These are phyloP conservation scores for Bembecia ichneumoniformis DNA, from an alignment of 2,888 invertebrate species.

Conservation along the genomic window DNA sequence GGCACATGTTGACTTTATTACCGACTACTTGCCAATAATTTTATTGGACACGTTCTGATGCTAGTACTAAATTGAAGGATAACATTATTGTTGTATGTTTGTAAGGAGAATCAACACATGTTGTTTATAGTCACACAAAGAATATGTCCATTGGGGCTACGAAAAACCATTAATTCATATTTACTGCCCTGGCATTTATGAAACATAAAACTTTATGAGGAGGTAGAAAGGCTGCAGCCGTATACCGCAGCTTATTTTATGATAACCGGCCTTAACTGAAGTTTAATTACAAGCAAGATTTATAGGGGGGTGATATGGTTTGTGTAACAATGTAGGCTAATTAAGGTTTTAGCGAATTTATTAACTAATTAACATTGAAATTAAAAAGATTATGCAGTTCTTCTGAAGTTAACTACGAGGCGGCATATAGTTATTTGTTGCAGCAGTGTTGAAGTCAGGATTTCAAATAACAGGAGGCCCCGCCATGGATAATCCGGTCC, in stretches of 20 bases:
- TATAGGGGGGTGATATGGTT: conserved; percentile 17
- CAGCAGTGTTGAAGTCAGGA: too few relatives aligned
- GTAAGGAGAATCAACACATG: conserved; percentile 29
- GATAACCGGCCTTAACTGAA: conserved; percentile 47
- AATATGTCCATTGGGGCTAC: conserved; percentile 40
- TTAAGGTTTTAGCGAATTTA: conserved; percentile 19
- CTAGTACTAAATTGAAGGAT: too few relatives aligned
- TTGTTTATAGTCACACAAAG: conserved; percentile 32
- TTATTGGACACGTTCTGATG: too few relatives aligned
- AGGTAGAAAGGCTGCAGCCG: conserved; percentile 49
- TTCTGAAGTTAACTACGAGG: too few relatives aligned
- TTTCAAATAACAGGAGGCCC: too few relatives aligned
- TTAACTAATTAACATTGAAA: too few relatives aligned
- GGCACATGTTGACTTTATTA: too few relatives aligned
- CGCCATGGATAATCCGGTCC: too few relatives aligned
- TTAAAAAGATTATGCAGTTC: too few relatives aligned
- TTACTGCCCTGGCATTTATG: conserved; percentile 63
- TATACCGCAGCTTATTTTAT: conserved; percentile 48
- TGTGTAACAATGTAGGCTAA: conserved; percentile 16
- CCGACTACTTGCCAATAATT: too few relatives aligned
- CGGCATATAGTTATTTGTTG: too few relatives aligned
- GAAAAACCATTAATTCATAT: conserved; percentile 62
- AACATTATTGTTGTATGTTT: conserved; percentile 21
- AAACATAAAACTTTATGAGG: conserved; percentile 65
- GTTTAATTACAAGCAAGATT: conserved; percentile 50